Percentiles rank a stretch among this genome's conserved stretches.
phyloP scores from a whole-genome alignment of 2,797 vertebrate species.

The Chrysocyon brachyurus region DNA sequence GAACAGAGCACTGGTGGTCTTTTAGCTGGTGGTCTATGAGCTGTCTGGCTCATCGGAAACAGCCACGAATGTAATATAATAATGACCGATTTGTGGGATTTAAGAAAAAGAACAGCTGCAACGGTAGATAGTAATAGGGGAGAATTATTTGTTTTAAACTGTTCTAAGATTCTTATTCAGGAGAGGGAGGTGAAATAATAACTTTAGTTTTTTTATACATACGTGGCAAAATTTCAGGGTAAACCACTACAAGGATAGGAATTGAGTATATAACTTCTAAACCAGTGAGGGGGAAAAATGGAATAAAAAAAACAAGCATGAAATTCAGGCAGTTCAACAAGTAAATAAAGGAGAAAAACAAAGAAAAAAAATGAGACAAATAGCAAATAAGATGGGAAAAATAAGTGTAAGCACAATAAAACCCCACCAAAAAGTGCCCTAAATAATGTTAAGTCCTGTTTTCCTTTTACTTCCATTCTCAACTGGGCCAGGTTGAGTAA shows the following conservation, averaged over 20 bases:
- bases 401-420: background rate
- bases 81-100: background rate
- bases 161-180: background rate
- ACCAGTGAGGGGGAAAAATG: background rate
- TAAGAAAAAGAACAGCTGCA: background rate
- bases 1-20: background rate
- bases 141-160: background rate
- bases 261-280: background rate
- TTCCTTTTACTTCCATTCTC: background rate
- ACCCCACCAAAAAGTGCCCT: background rate
- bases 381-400: background rate
- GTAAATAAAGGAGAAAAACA: background rate
- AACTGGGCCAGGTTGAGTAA: background rate
- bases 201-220: background rate
- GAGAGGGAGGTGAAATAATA: background rate
- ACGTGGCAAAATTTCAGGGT: background rate
- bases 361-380: background rate
- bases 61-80: background rate
- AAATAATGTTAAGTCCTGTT: background rate
- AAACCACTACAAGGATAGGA: background rate
- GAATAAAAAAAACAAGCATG: background rate
- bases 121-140: background rate
- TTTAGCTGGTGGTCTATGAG: background rate
- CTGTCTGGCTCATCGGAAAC: background rate
- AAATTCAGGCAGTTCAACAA: background rate